phyloP scores from a whole-genome alignment of 2,797 vertebrate genomes.

The Chelon labrosus region DNA sequence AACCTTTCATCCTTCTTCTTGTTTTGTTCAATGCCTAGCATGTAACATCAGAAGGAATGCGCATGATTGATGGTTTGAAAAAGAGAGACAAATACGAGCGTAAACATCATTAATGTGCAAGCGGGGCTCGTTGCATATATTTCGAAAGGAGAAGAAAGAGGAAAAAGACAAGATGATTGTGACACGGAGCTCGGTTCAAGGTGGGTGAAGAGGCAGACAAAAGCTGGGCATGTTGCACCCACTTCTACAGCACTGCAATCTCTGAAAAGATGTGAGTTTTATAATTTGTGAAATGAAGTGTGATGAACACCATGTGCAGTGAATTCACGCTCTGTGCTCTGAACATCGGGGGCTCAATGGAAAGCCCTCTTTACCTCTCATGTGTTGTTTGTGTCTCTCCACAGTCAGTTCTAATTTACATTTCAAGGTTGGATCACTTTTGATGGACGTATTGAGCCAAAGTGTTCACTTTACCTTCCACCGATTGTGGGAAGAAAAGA shows the following conservation, averaged over 20 bases:
- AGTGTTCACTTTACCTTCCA: constrained; percentile 9
- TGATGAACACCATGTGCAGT: background rate
- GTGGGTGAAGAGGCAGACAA: background rate
- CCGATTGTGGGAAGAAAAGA: background rate
- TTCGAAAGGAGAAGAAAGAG: background rate
- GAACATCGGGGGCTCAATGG: background rate
- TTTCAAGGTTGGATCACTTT: constrained; percentile 19
- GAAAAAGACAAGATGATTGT: background rate
- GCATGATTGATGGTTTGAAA: background rate
- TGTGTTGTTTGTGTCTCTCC: constrained; percentile 15
- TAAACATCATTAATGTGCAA: background rate
- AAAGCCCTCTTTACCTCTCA: constrained; percentile 12
- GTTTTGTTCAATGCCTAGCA: constrained; percentile 16
- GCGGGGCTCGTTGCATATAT: background rate
- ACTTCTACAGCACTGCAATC: background rate
- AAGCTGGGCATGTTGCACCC: background rate
- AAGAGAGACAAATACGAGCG: background rate
- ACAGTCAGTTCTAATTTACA: constrained; percentile 24
- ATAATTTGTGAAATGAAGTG: background rate
- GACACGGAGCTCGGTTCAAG: background rate
- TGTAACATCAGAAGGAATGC: background rate
- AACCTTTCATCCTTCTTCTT: constrained; percentile 21
- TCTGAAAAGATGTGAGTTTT: constrained; percentile 15
- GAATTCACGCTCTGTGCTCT: background rate
- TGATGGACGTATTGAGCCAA: background rate